phyloP scores from a whole-genome alignment of 2,797 vertebrate genomes.

The Antennarius maculatus region DNA sequence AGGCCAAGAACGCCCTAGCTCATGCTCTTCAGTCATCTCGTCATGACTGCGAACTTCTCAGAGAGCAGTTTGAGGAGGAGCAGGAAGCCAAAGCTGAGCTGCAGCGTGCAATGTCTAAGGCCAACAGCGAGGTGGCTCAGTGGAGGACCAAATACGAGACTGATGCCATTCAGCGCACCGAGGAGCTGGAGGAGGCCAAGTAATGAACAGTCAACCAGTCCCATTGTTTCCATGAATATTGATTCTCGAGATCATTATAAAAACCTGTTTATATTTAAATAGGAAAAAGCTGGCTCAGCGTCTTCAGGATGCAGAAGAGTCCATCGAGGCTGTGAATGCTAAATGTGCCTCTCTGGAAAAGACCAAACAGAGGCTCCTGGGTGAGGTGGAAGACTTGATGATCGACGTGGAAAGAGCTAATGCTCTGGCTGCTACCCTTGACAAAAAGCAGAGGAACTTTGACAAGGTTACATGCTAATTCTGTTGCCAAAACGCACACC shows the following conservation, averaged over 20 bases:
- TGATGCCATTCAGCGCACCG: conserved; percentile 86
- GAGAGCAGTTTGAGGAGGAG: conserved; percentile 86
- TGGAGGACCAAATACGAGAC: conserved; percentile 89
- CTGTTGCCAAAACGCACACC: background rate
- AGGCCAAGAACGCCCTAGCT: conserved; percentile 86
- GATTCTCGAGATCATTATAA: background rate
- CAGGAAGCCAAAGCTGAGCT: conserved; percentile 85
- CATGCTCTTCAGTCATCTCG: conserved; percentile 83
- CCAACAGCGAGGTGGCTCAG: conserved; percentile 87
- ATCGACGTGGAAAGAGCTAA: conserved; percentile 66
- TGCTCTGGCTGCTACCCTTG: conserved; percentile 68
- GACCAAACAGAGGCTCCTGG: conserved; percentile 85
- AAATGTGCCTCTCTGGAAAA: conserved; percentile 87
- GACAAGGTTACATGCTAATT: conserved; percentile 80
- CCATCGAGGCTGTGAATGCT: conserved; percentile 85
- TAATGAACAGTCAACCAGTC: conserved; percentile 35
- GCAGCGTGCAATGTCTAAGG: conserved; percentile 85
- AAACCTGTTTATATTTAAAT: background rate
- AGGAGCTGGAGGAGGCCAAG: conserved; percentile 88
- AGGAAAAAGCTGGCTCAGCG: conserved; percentile 89
- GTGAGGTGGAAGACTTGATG: conserved; percentile 88
- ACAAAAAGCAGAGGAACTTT: conserved; percentile 83
- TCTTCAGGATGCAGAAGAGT: conserved; percentile 87
- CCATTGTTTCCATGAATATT: background rate
- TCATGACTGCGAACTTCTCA: conserved; percentile 85